Base-by-base conservation (phyloP, 2,888 invertebrate species). In the Gortyna flavago region DNA sequence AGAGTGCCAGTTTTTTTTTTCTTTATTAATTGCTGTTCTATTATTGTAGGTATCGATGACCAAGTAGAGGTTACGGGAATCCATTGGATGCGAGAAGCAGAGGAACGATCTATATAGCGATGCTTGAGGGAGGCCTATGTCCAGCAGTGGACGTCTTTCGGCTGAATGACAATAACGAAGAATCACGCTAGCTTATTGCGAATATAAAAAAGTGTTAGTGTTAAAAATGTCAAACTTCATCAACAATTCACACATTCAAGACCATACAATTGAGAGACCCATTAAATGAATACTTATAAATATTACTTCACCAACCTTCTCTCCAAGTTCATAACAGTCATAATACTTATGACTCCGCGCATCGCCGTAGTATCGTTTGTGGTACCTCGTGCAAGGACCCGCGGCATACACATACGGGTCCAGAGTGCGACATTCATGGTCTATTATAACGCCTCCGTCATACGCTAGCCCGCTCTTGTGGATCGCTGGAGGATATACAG, bases 351-450 rank as follows among this genome's bases (percentile, higher is more conserved):
- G 98, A 13, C 95, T 92, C 32, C 97, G 95, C 0, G 97, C 95
- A 59, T 97, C 94, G 0, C 96, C 96, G 79, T 93, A 96, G 87
- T 97, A 97, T 72, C 95, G 95, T 35, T 97, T 94, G 21, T 97
- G 96, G 90, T 98, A 98, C 77, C 97, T 97, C 0, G 98, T 97
- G 41, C 97, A 93, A 0, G 97, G 96, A 0, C 98, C 98, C 0
- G 97, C 98, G 0, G 97, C 98, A 89, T 97, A 98, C 73, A 98
- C 97, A 13, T 90, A 93, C 0, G 97, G 97, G 89, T 98, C 98
- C 85, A 97, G 97, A 0, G 98, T 98, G 66, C 95, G 93, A 87
- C 97, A 98, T 79, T 97, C 93, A 21, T 97, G 95, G 89, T 97
- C 97, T 79, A 98, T 97, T 0, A 98, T 96, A 68, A 98, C 93